phyloP scores from a whole-genome alignment of 2,888 invertebrate genomes.

The Petrophora chlorosata region DNA sequence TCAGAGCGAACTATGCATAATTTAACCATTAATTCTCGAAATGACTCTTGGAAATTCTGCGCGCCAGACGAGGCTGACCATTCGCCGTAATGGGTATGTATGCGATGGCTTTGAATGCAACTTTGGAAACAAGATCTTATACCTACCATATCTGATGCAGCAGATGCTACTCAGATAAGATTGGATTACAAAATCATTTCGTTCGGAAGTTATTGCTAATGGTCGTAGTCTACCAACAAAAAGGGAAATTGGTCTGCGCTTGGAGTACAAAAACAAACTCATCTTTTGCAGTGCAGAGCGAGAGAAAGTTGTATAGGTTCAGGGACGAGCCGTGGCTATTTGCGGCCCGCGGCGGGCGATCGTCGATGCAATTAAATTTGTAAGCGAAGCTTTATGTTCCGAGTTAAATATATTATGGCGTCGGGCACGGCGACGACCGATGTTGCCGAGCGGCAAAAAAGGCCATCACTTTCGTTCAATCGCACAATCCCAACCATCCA shows the following conservation, averaged over 20 bases:
- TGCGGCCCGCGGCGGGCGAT: constrained; percentile 77
- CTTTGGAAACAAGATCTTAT: constrained; percentile 50
- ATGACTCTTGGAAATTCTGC: constrained; percentile 75
- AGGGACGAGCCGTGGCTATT: constrained; percentile 78
- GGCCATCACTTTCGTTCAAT: constrained; percentile 49
- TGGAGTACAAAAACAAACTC: constrained; percentile 46
- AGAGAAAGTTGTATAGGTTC: constrained; percentile 80
- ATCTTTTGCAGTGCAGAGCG: constrained; percentile 49
- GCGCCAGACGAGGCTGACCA: constrained; percentile 69
- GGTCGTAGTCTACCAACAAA: constrained; percentile 20
- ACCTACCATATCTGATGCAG: constrained; percentile 30
- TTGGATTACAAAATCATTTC: constrained; percentile 27
- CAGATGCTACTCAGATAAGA: constrained; percentile 34
- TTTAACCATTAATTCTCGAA: constrained; percentile 78
- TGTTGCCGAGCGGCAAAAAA: constrained; percentile 58
- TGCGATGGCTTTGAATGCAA: constrained; percentile 60
- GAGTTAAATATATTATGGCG: constrained; percentile 67
- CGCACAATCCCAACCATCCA: constrained; percentile 11
- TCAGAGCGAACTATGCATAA: constrained; percentile 78
- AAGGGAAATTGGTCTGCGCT: constrained; percentile 14
- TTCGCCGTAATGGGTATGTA: constrained; percentile 57
- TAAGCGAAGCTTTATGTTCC: constrained; percentile 76
- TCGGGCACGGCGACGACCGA: constrained; percentile 48
- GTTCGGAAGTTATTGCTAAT: constrained; percentile 2
- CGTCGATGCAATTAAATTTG: constrained; percentile 82